A percentile compares a stretch with the other conserved stretches of the same genome.
Evolutionary conservation across 1,140 invertebrate genomes (phyloP).

Genomic region (Drosophila tristis): DNA sequence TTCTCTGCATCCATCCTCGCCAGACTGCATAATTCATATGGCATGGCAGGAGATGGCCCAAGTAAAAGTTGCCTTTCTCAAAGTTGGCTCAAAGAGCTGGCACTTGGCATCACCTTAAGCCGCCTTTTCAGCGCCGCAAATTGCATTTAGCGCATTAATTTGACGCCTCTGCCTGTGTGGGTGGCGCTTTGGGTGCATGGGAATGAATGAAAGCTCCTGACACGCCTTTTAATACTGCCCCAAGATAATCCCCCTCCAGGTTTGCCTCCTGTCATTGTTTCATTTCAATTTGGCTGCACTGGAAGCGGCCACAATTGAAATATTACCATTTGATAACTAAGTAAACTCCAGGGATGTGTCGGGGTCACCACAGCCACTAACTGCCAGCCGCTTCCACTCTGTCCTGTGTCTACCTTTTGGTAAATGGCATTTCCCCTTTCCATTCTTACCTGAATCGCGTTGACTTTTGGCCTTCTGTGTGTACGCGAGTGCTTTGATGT

Average conservation of each 20-base stretch:
- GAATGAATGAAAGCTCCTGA: background rate
- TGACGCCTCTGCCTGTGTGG: constrained; percentile 26
- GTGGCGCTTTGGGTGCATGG: constrained; percentile 5
- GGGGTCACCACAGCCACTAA: background rate
- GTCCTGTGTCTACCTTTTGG: background rate
- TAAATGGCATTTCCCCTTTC: constrained; percentile 12
- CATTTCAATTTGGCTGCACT: constrained; percentile 56
- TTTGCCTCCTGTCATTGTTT: constrained; percentile 38
- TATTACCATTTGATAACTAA: constrained; percentile 71
- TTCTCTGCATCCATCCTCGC: background rate
- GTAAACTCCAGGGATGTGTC: constrained; percentile 24
- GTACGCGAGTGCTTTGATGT: constrained; percentile 62
- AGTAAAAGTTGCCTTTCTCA: constrained; percentile 34
- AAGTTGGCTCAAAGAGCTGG: constrained; percentile 42
- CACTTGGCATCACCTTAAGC: constrained; percentile 54
- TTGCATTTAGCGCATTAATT: constrained; percentile 78
- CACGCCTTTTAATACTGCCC: constrained; percentile 19
- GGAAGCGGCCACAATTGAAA: constrained; percentile 57
- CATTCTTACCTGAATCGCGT: constrained; percentile 18
- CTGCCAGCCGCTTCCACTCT: background rate
- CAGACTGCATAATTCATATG: constrained; percentile 48
- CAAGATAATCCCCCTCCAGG: constrained; percentile 16
- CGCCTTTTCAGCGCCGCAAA: constrained; percentile 53
- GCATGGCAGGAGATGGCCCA: constrained; percentile 21
- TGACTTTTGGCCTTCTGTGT: constrained; percentile 43